Conservation (phyloP, 1,140 invertebrate genomes). For the Drosophila quadrilineata region DNA sequence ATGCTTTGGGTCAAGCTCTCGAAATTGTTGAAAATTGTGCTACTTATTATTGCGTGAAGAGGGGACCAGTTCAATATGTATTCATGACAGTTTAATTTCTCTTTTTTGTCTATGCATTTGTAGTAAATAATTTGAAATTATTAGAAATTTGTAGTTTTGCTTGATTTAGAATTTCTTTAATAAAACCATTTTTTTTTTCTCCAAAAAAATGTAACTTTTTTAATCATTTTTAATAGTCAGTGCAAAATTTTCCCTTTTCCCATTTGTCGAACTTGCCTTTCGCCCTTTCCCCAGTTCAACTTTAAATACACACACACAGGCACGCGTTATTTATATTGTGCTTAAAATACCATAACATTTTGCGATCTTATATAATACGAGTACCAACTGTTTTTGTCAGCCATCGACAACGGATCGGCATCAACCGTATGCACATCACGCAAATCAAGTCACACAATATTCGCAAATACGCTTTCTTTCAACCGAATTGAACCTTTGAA, state of each 20-base stretch:
- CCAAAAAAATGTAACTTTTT: too few species aligned
- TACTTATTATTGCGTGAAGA: neutral
- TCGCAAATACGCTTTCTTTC: constrained; percentile 70
- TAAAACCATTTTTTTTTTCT: too few species aligned
- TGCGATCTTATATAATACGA: constrained; percentile 61
- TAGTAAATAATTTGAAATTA: too few species aligned
- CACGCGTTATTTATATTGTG: constrained; percentile 70
- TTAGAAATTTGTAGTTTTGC: too few species aligned
- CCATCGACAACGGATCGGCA: constrained; percentile 8
- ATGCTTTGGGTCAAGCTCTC: constrained; percentile 53
- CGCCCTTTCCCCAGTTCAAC: constrained; percentile 59
- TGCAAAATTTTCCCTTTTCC: too few species aligned
- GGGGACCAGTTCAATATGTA: neutral
- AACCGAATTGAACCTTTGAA: constrained; percentile 60
- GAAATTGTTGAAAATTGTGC: constrained; percentile 40
- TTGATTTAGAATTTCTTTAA: too few species aligned
- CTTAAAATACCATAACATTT: constrained; percentile 78
- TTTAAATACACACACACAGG: constrained; percentile 51
- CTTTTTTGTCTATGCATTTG: constrained; percentile 56
- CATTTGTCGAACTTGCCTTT: constrained; percentile 42
- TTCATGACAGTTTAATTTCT: constrained; percentile 43
- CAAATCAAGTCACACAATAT: constrained; percentile 69
- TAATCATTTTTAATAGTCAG: neutral
- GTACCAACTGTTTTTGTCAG: constrained; percentile 35
- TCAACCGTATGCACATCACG: constrained; percentile 77